Conservation (phyloP, 2,888 invertebrate genomes). For the Thyatira batis region DNA sequence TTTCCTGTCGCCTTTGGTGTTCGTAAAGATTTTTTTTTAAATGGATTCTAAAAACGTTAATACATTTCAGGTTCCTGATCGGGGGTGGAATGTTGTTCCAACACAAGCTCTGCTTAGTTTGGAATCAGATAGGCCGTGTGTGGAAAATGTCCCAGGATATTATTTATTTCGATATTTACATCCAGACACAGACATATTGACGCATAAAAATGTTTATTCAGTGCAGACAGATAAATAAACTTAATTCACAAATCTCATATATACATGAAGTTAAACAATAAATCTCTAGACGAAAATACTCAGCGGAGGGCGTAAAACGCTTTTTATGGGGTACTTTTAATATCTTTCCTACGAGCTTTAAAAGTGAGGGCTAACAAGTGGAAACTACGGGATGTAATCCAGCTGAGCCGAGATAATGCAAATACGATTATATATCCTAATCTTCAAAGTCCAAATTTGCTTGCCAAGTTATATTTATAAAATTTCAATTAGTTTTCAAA, state of each 20-base stretch:
- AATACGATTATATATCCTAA: not conserved
- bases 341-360: not conserved
- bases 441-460: not conserved
- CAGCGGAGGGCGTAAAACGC: not conserved
- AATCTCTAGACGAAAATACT: not conserved
- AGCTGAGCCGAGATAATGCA: not conserved
- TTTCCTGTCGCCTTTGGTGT: no score
- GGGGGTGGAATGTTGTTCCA: no score
- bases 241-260: not conserved
- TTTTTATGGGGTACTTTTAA: not conserved
- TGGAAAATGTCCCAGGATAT: no score
- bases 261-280: not conserved
- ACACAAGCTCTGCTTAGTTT: no score
- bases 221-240: no score
- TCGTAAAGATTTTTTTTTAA: no score
- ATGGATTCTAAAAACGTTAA: no score
- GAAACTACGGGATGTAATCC: constrained; percentile 3
- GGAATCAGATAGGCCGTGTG: no score
- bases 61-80: no score
- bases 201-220: no score
- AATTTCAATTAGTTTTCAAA: not conserved
- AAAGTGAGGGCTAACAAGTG: not conserved
- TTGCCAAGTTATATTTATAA: not conserved
- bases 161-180: no score
- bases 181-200: no score